A percentile compares a stretch with the other conserved stretches of the same genome.
phyloP scores from a whole-genome alignment of 2,113 vertebrate genomes.

The Protomyctophum bolini region DNA sequence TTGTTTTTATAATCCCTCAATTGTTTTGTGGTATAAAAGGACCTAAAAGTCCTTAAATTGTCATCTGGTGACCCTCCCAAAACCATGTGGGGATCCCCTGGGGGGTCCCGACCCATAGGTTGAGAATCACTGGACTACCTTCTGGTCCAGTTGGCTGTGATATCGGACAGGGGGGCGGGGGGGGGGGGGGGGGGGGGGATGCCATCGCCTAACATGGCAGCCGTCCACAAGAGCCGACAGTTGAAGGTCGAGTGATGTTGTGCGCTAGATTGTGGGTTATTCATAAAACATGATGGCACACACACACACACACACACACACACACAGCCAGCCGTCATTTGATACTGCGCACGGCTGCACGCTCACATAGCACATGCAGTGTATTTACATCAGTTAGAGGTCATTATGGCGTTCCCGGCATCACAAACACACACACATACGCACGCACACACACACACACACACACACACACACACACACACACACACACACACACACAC shows the following conservation, averaged over 20 bases:
- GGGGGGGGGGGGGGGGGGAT: slow-evolving; percentile 25
- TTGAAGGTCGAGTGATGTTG: background rate
- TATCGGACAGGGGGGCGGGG: background rate
- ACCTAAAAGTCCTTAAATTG: too few relatives aligned
- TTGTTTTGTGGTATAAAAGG: too few relatives aligned
- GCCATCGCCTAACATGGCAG: slow-evolving; percentile 41
- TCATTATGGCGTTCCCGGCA: slow-evolving; percentile 68
- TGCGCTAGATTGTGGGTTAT: slow-evolving; percentile 12
- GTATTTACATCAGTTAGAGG: slow-evolving; percentile 60
- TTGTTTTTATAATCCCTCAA: too few relatives aligned
- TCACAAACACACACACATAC: slow-evolving; percentile 23
- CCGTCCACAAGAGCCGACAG: slow-evolving; percentile 4
- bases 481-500: slow-evolving; percentile 11
- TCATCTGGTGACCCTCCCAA: too few relatives aligned
- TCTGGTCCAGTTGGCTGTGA: slow-evolving; percentile 24
- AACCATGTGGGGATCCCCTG: too few relatives aligned
- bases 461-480: slow-evolving; percentile 23
- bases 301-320: slow-evolving; percentile 38
- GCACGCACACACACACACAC: too few relatives aligned
- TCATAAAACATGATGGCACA: slow-evolving; percentile 31
- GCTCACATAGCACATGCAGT: too few relatives aligned
- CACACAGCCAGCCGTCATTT: slow-evolving; percentile 32
- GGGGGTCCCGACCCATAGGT: background rate
- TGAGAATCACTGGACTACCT: background rate
- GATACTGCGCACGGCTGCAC: too few relatives aligned